These are phyloP conservation scores for Beroe forskalii DNA, from an alignment of 37 sponge, comb jelly and placozoan species.

Conservation along the genomic window DNA sequence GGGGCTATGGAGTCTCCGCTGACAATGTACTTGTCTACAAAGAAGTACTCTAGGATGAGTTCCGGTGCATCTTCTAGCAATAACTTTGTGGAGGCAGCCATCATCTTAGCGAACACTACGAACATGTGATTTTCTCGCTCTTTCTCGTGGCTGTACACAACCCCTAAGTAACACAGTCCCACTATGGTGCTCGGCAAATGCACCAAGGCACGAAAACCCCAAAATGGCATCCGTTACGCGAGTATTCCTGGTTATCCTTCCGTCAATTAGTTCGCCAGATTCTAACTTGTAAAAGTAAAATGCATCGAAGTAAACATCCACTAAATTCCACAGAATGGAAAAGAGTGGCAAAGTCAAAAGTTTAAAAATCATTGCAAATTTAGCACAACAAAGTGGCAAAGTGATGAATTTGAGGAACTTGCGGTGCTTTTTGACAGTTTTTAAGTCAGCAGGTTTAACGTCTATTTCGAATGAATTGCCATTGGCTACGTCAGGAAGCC, in stretches of 20 bases:
- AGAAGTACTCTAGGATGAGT: neutral
- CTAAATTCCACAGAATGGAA: neutral
- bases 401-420: neutral
- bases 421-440: neutral
- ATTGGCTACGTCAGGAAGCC: neutral
- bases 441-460: neutral
- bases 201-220: neutral
- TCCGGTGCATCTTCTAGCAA: neutral
- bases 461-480: neutral
- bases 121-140: neutral
- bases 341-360: neutral
- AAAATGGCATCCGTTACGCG: neutral
- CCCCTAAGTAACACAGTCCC: neutral
- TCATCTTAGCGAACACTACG: neutral
- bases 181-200: neutral
- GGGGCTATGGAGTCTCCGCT: neutral
- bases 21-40: neutral
- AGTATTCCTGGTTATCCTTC: neutral
- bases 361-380: neutral
- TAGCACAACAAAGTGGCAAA: neutral
- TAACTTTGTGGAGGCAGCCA: neutral
- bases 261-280: neutral
- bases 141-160: neutral
- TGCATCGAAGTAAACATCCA: neutral
- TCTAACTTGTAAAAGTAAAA: conserved; percentile 17